phyloP scores from a whole-genome alignment of 2,888 invertebrate genomes.

The Protonemura montana region DNA sequence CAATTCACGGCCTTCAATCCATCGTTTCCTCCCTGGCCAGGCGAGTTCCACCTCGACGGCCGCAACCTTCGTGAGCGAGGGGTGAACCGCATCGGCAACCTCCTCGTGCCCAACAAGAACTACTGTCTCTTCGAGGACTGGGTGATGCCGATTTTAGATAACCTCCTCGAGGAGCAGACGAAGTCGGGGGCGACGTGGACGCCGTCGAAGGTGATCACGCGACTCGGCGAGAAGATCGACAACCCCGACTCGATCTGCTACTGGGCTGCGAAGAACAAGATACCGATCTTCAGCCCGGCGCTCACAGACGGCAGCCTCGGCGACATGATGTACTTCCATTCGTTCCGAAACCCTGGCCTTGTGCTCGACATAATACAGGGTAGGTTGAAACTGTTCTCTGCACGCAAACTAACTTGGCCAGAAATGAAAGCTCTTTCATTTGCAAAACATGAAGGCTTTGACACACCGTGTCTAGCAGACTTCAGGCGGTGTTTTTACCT shows the following conservation, averaged over 20 bases:
- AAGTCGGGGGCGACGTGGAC: constrained; percentile 82
- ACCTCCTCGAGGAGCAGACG: constrained; percentile 88
- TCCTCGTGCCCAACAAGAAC: constrained; percentile 97
- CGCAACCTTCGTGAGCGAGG: constrained; percentile 81
- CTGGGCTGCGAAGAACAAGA: constrained; percentile 95
- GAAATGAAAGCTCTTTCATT: too few relatives aligned
- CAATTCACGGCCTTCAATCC: too few relatives aligned
- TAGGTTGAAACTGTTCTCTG: too few relatives aligned
- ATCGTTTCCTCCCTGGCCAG: background rate
- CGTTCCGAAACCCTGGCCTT: constrained; percentile 90
- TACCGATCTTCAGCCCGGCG: constrained; percentile 97
- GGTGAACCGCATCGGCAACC: constrained; percentile 90
- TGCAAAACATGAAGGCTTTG: too few relatives aligned
- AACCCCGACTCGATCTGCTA: constrained; percentile 93
- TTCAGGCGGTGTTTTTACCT: too few relatives aligned
- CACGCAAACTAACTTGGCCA: too few relatives aligned
- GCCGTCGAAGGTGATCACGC: constrained; percentile 84
- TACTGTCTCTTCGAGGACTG: constrained; percentile 98
- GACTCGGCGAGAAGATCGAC: constrained; percentile 89
- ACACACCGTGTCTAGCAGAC: too few relatives aligned
- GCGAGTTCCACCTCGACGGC: constrained; percentile 84
- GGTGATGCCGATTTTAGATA: constrained; percentile 91
- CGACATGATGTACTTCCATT: constrained; percentile 99
- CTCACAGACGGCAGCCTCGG: constrained; percentile 97
- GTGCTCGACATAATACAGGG: constrained; percentile 91